Base-by-base conservation (phyloP, 2,797 vertebrate genomes). In the Chelon labrosus region DNA sequence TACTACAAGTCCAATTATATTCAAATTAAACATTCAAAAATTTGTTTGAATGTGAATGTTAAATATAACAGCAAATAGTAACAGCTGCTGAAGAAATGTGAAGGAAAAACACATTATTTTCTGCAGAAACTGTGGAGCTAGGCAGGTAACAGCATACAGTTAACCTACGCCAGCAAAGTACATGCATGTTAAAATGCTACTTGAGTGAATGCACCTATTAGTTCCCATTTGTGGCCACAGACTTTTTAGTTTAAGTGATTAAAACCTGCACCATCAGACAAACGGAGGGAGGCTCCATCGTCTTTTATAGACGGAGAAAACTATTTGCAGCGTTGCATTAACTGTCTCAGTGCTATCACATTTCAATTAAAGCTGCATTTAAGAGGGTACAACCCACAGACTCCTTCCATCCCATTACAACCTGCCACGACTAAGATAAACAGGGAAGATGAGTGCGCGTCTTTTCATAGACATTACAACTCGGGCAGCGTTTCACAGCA, bases 361-460 rank as follows among this genome's bases (percentile, higher is more conserved):
- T 37, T 65, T 19, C 49, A 85, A 73, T 82, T 74, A 79, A 80
- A 65, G 25, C 9, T 69, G 38, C 83, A 86, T 85, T 3, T 84
- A 84, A 74, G 78, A 64, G 49, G n/a, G 22, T 66, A 52, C 25
- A 60, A 41, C 44, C 31, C 49, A 47, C n/a, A 50, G 4, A 49
- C 22, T 73, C 22, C 75, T 12, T 38, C 35, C 5, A 54, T 70
- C 25, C 63, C 78, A 69, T 78, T 79, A 73, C 50, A 78, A 71
- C 51, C 60, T 19, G 49, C n/a, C 44, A 19, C 37, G 42, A 44
- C 31, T 46, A 50, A 58, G 58, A 83, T 17, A 9, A 65, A 76
- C 16, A 50, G 57, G 61, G 27, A 62, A 50, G 67, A 78, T 75
- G 73, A 85, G 60, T 69, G 13, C 35, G 61, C 78, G 74, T 76